A percentile compares a stretch with the other conserved stretches of the same genome.
Evolutionary conservation across 2,888 invertebrate genomes (phyloP).

Genomic region (Muscina levida): DNA sequence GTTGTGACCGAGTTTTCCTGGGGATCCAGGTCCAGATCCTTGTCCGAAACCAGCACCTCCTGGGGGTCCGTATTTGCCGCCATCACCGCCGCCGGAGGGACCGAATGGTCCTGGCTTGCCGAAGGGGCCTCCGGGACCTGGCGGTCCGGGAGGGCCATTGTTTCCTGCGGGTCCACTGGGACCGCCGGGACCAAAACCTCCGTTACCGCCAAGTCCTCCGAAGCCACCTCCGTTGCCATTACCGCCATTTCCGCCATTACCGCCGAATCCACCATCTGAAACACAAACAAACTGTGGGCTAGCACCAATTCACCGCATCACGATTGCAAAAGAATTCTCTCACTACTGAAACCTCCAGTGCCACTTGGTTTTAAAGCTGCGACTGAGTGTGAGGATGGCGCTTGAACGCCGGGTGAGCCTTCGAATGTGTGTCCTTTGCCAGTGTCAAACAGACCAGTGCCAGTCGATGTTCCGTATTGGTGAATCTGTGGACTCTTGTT

Average conservation of each 20-base stretch:
- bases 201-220: conserved; percentile 58
- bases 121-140: conserved; percentile 75
- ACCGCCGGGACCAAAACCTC: conserved; percentile 69
- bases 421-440: conserved; percentile 71
- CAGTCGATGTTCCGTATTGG: conserved; percentile 50
- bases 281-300: conserved; percentile 69
- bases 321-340: conserved; percentile 53
- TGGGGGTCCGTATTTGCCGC: background rate
- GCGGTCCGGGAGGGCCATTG: conserved; percentile 79
- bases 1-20: conserved; percentile 74
- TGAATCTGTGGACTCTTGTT: conserved; percentile 71
- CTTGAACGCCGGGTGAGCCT: conserved; percentile 70
- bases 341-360: conserved; percentile 69
- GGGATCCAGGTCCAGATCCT: conserved; percentile 66
- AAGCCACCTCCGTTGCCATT: conserved; percentile 60
- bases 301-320: conserved; percentile 38
- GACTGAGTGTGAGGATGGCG: conserved; percentile 74
- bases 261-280: conserved; percentile 71
- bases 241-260: conserved; percentile 60
- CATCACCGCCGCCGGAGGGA: conserved; percentile 39
- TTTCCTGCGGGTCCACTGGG: conserved; percentile 78
- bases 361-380: conserved; percentile 71
- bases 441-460: conserved; percentile 72
- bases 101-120: conserved; percentile 78
- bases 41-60: conserved; percentile 8